A percentile compares a stretch with the other conserved stretches of the same genome.
Conservation (phyloP, 2,888 invertebrate species). For the Stramonita haemastoma region DNA sequence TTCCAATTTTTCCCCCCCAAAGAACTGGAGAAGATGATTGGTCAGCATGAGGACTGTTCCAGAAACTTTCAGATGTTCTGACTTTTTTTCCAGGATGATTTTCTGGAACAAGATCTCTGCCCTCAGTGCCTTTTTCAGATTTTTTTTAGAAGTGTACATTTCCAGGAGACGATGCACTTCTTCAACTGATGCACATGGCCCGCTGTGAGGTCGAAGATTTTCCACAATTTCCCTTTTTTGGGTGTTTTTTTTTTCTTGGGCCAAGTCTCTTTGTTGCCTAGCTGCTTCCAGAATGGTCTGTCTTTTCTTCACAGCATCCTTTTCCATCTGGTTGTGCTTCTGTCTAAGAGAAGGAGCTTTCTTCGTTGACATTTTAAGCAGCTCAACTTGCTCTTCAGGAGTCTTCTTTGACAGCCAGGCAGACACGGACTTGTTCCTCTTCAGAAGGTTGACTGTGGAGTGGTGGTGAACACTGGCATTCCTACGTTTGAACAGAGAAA, state of each 20-base stretch:
- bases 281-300: background rate
- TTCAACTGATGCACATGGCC: background rate
- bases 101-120: constrained; percentile 23
- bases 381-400: background rate
- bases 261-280: background rate
- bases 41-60: background rate
- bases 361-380: constrained; percentile 19
- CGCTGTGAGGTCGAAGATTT: background rate
- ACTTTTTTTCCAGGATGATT: background rate
- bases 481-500: constrained; percentile 35
- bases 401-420: background rate
- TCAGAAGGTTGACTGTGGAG: constrained; percentile 36
- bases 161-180: background rate
- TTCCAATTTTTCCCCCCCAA: background rate
- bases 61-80: background rate
- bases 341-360: constrained; percentile 2
- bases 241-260: background rate
- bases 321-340: constrained; percentile 13
- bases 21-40: background rate
- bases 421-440: constrained; percentile 33
- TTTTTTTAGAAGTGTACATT: background rate
- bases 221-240: background rate
- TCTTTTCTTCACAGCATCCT: background rate
- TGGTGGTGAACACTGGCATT: constrained; percentile 33
- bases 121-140: background rate